phyloP scores from a whole-genome alignment of 2,113 vertebrate species.

The Pungitius pungitius region DNA sequence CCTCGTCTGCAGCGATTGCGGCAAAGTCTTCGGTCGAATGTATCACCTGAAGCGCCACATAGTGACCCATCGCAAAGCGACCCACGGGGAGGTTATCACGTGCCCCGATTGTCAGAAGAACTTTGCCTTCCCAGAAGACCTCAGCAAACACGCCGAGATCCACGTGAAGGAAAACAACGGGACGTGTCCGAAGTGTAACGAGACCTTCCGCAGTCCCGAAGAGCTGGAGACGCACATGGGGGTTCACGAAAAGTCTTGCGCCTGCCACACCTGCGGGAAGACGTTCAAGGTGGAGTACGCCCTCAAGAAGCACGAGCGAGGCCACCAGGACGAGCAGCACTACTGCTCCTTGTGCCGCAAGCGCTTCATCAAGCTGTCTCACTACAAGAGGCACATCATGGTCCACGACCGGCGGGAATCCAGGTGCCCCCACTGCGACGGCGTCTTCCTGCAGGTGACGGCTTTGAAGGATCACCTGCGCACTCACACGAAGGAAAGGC shows the following conservation, averaged over 20 bases:
- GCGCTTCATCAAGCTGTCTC: slow-evolving; percentile 65
- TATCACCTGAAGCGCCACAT: slow-evolving; percentile 72
- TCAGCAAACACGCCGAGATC: slow-evolving; percentile 66
- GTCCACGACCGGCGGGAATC: slow-evolving; percentile 64
- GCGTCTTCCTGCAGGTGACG: slow-evolving; percentile 59
- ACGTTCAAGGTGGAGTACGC: slow-evolving; percentile 71
- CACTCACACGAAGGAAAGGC: slow-evolving; percentile 66
- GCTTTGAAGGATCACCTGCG: slow-evolving; percentile 72
- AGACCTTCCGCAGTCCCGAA: slow-evolving; percentile 50
- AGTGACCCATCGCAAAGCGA: slow-evolving; percentile 56
- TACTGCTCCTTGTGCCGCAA: slow-evolving; percentile 66
- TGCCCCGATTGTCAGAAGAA: slow-evolving; percentile 67
- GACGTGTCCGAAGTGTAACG: slow-evolving; percentile 65
- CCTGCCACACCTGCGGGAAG: slow-evolving; percentile 66
- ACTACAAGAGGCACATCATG: slow-evolving; percentile 68
- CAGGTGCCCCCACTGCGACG: slow-evolving; percentile 72
- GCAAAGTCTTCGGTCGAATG: slow-evolving; percentile 65
- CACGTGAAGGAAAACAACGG: slow-evolving; percentile 67
- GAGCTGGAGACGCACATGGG: slow-evolving; percentile 67
- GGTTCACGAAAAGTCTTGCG: slow-evolving; percentile 52
- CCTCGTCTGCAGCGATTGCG: slow-evolving; percentile 63
- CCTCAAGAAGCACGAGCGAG: slow-evolving; percentile 67
- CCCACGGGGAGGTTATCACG: slow-evolving; percentile 31
- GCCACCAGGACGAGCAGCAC: slow-evolving; percentile 56
- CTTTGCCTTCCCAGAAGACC: slow-evolving; percentile 62